Evolutionary conservation across 2,113 vertebrate genomes (phyloP), one percentile per base, ranked within the genome.

Genomic region (Maccullochella peelii): DNA sequence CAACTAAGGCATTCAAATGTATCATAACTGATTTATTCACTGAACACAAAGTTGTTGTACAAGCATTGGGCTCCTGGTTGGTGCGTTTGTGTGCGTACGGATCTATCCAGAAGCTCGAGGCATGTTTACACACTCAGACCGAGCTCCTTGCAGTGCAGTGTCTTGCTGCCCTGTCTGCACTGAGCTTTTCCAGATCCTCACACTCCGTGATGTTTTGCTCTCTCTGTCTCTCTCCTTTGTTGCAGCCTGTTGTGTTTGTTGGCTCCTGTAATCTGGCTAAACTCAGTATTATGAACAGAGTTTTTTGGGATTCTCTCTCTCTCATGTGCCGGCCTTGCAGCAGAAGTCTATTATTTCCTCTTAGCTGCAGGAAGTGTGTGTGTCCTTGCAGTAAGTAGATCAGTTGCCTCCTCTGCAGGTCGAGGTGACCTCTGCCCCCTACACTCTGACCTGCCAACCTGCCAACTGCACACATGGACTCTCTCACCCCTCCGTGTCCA

Each of bases 131-230:
- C 78, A 42, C 65, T 67, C 4, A 4, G n/a, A 42, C 21, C 44
- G 23, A 12, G 42, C 44, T 68, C 61, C 38, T n/a, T 18, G 50
- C 59, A 33, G 66, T 33, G 57, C 30, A 0, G 7, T 44, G 70
- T 77, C 81, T 59, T 80, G 47, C 70, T 76, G 44, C 57, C 38
- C 86, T 79, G 82, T 90, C 83, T 25, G 42, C 0, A 1, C 9
- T 23, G 79, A 89, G 66, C 1, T 68, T 73, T 49, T 77, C 84
- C 88, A 92, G 75, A 82, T 49, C 68, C 82, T 55, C 33, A 20
- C 44, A 44, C 73, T 38, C 57, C 5, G 5, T 16, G 40, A 73
- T 91, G 85, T 83, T 77, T 80, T 62, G 61, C 50, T 68, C 55
- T 50, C 57, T 42, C 40, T 25, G 33, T 57, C 42, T 73, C 47